These are phyloP conservation scores for Drosophila teissieri DNA, from an alignment of 1,140 invertebrate genomes.

Conservation along the genomic window DNA sequence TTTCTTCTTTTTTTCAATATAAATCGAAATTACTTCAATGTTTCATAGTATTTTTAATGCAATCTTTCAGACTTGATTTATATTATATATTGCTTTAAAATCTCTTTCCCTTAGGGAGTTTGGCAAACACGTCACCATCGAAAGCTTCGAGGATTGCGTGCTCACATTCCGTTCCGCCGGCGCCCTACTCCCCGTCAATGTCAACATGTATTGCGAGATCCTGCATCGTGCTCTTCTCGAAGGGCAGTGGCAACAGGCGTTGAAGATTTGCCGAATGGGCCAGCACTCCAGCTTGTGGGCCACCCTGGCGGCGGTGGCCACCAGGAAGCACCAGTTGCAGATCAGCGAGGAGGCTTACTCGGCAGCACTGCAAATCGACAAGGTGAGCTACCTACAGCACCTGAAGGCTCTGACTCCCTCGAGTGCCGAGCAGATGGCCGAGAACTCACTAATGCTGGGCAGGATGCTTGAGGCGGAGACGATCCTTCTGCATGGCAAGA, in stretches of 20 bases:
- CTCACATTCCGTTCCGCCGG: slow-evolving; percentile 78
- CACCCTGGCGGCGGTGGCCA: slow-evolving; percentile 93
- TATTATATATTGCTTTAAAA: neutral
- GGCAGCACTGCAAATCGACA: slow-evolving; percentile 94
- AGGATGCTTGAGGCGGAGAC: slow-evolving; percentile 92
- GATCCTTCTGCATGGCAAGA: slow-evolving; percentile 91
- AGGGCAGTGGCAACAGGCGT: slow-evolving; percentile 75
- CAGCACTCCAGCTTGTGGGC: slow-evolving; percentile 93
- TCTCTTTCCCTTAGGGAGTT: slow-evolving; percentile 63
- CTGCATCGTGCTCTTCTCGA: slow-evolving; percentile 77
- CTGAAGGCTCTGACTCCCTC: slow-evolving; percentile 88
- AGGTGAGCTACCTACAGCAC: slow-evolving; percentile 94
- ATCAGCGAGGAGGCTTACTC: slow-evolving; percentile 96
- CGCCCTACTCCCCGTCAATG: slow-evolving; percentile 67
- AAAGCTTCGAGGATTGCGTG: slow-evolving; percentile 89
- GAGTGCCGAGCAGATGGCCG: slow-evolving; percentile 89
- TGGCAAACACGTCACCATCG: slow-evolving; percentile 91
- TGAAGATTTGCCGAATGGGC: slow-evolving; percentile 76
- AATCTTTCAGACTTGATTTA: neutral
- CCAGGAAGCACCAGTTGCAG: slow-evolving; percentile 90
- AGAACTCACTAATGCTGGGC: slow-evolving; percentile 92
- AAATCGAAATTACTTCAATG: too few relatives aligned
- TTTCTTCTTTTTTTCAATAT: too few relatives aligned
- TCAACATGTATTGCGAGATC: slow-evolving; percentile 78
- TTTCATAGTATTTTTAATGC: too few relatives aligned